A percentile compares a stretch with the other conserved stretches of the same genome.
phyloP scores from a whole-genome alignment of 35 echinoderm and acorn worm species.

The Lytechinus pictus region DNA sequence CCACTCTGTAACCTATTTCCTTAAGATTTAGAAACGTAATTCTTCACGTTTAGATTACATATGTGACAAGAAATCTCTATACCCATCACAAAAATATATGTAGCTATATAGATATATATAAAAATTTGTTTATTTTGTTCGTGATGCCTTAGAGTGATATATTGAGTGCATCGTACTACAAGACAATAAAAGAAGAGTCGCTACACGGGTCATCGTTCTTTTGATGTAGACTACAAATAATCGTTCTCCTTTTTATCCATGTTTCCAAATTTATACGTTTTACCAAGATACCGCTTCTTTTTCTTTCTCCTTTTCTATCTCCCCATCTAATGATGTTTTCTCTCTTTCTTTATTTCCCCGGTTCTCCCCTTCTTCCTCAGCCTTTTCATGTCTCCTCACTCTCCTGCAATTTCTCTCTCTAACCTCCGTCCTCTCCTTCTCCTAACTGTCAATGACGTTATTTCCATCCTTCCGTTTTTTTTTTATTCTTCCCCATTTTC shows the following conservation, averaged over 20 bases:
- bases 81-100: background rate
- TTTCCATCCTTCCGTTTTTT: too few species aligned
- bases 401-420: background rate
- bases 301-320: background rate
- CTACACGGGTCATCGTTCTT: conserved; percentile 24
- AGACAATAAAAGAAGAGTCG: conserved; percentile 21
- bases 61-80: background rate
- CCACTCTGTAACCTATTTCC: background rate
- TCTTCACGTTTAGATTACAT: background rate
- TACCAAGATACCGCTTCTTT: background rate
- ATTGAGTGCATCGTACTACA: conserved; percentile 22
- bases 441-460: too few species aligned
- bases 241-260: conserved; percentile 23
- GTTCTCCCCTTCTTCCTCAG: background rate
- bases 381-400: background rate
- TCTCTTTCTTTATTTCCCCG: background rate
- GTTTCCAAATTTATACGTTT: background rate
- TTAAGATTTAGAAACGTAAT: background rate
- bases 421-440: background rate
- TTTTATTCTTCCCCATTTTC: too few species aligned
- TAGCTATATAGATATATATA: background rate
- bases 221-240: background rate
- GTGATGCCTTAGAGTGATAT: conserved; percentile 28
- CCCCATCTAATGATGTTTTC: background rate
- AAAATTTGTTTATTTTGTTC: background rate